These are phyloP conservation scores for Lasioglossum lativentre DNA, from an alignment of 2,888 invertebrate species.

Conservation along the genomic window DNA sequence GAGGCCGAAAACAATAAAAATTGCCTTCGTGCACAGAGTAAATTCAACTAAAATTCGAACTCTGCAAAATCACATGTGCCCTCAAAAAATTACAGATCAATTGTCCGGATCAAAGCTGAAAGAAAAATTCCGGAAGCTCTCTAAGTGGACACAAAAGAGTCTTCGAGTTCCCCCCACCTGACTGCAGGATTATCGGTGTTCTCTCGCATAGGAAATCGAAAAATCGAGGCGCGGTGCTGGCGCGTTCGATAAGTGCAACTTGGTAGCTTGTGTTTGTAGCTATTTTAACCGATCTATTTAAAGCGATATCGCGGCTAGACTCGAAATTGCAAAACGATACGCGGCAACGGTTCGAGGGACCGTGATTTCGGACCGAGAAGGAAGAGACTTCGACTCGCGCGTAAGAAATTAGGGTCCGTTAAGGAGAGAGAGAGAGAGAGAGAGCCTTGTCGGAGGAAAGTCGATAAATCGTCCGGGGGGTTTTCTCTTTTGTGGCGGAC, in stretches of 20 bases:
- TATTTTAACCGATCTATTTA: conserved; percentile 57
- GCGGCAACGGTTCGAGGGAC: background rate
- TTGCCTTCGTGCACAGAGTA: no score
- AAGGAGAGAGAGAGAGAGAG: background rate
- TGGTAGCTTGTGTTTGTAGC: conserved; percentile 72
- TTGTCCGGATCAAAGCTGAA: background rate
- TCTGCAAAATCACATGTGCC: background rate
- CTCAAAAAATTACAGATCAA: background rate
- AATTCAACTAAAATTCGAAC: background rate
- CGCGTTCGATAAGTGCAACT: conserved; percentile 40
- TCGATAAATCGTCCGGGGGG: conserved; percentile 70
- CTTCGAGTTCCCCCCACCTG: background rate
- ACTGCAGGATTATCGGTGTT: background rate
- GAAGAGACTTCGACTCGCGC: background rate
- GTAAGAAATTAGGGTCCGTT: background rate
- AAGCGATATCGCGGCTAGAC: conserved; percentile 14
- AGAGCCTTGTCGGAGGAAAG: conserved; percentile 56
- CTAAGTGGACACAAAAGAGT: background rate
- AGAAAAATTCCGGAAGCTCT: background rate
- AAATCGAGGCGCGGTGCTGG: background rate
- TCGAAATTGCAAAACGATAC: conserved; percentile 26
- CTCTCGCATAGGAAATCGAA: background rate
- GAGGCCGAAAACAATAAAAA: no score
- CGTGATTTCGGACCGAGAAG: background rate
- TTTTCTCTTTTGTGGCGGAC: conserved; percentile 66